phyloP scores from a whole-genome alignment of 2,797 vertebrate genomes.

The Loriculus beryllinus region DNA sequence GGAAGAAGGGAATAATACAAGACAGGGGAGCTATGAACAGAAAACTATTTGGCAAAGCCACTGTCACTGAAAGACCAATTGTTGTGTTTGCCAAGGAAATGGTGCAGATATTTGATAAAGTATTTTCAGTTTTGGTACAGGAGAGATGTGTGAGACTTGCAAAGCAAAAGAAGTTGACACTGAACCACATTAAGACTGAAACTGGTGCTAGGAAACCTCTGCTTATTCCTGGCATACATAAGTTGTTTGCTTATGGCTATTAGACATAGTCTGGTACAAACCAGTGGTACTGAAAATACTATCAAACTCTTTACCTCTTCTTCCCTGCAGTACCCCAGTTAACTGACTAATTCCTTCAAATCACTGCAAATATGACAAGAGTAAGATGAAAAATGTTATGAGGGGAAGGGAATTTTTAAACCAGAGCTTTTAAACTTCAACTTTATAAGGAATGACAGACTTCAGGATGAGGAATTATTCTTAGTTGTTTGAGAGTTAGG shows the following conservation, averaged over 20 bases:
- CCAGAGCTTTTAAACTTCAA: background rate
- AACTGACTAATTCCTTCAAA: background rate
- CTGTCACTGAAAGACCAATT: background rate
- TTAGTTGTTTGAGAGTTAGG: background rate
- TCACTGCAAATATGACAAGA: background rate
- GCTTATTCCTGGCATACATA: background rate
- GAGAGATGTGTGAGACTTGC: background rate
- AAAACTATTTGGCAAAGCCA: background rate
- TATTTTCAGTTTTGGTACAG: background rate
- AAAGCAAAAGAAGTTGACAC: background rate
- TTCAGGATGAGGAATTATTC: background rate
- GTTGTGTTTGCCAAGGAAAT: background rate
- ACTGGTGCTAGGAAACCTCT: background rate
- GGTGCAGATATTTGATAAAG: background rate
- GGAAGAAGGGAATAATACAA: background rate
- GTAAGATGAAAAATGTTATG: background rate
- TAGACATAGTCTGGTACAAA: background rate
- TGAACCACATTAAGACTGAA: background rate
- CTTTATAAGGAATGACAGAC: background rate
- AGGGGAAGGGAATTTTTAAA: background rate
- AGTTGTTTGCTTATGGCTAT: background rate
- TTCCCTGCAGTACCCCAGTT: background rate
- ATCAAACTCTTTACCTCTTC: background rate
- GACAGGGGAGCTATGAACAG: background rate
- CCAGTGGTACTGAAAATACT: background rate